phyloP scores from a whole-genome alignment of 2,797 vertebrate genomes.

The Melanotaenia maccullochi region DNA sequence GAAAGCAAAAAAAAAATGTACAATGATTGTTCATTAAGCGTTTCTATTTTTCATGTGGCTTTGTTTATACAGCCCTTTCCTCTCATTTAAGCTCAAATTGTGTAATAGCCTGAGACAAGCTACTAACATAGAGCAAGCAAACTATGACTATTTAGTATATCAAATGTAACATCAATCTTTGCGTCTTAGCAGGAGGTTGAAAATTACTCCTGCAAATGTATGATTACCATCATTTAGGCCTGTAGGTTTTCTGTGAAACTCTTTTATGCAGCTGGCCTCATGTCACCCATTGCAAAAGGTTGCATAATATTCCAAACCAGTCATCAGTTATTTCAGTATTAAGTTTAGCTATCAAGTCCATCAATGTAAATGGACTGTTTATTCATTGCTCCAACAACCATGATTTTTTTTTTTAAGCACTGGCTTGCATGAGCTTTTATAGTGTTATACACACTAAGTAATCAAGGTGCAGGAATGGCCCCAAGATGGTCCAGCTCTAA shows the following conservation, averaged over 20 bases:
- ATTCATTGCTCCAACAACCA: constrained; percentile 28
- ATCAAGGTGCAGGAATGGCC: neutral
- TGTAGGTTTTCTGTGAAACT: constrained; percentile 31
- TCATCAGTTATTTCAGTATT: neutral
- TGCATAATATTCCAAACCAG: neutral
- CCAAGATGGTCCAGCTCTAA: neutral
- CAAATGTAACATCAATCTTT: neutral
- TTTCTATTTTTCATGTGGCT: neutral
- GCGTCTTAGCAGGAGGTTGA: neutral
- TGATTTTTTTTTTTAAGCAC: constrained; percentile 29
- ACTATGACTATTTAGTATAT: neutral
- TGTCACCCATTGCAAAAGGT: neutral
- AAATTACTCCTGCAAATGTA: constrained; percentile 30
- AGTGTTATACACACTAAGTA: constrained; percentile 14
- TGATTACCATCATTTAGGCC: constrained; percentile 56
- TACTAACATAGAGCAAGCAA: neutral
- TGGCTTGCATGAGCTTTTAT: constrained; percentile 24
- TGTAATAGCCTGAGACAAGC: neutral
- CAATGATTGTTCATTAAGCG: constrained; percentile 58
- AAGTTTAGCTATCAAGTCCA: neutral
- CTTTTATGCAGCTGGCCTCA: constrained; percentile 4
- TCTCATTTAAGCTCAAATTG: neutral
- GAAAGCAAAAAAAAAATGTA: constrained; percentile 58
- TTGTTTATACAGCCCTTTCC: neutral
- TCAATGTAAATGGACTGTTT: constrained; percentile 13